Evolutionary conservation across 2,797 vertebrate species (phyloP).

Genomic region (Pristis pectinata): DNA sequence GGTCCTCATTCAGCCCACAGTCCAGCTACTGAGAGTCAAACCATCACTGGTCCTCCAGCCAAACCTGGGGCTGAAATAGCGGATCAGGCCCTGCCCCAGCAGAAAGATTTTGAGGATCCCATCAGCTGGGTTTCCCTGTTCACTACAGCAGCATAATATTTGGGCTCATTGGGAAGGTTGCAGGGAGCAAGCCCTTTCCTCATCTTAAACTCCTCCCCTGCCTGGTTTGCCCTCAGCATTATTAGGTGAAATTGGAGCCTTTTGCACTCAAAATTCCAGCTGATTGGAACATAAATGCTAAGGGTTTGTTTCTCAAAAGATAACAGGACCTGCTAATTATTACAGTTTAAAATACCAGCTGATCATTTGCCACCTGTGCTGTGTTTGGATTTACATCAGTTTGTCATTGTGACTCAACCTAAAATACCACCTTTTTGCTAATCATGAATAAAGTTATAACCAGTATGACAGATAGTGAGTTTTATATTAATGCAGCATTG

Average conservation of each 20-base stretch:
- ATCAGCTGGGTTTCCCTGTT: too few species aligned
- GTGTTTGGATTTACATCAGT: not conserved
- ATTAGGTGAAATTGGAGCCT: conserved; percentile 12
- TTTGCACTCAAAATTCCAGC: conserved; percentile 48
- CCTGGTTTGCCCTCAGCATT: not conserved
- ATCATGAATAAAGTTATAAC: not conserved
- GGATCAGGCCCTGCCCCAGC: too few species aligned
- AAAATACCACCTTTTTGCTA: not conserved
- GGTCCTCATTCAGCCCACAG: too few species aligned
- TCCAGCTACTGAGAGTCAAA: too few species aligned
- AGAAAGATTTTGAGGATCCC: too few species aligned
- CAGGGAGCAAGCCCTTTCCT: too few species aligned
- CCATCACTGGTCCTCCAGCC: too few species aligned
- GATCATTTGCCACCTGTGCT: not conserved
- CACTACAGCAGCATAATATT: too few species aligned
- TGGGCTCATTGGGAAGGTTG: too few species aligned
- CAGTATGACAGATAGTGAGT: not conserved
- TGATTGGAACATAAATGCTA: conserved; percentile 51
- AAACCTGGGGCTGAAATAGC: too few species aligned
- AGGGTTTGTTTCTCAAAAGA: conserved; percentile 49
- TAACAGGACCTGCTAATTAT: conserved; percentile 54
- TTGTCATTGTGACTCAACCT: conserved; percentile 10
- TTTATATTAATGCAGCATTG: too few species aligned
- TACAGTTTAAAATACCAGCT: conserved; percentile 44
- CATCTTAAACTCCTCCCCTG: not conserved